phyloP scores from a whole-genome alignment of 2,113 vertebrate genomes.

The Stictonetta naevosa region DNA sequence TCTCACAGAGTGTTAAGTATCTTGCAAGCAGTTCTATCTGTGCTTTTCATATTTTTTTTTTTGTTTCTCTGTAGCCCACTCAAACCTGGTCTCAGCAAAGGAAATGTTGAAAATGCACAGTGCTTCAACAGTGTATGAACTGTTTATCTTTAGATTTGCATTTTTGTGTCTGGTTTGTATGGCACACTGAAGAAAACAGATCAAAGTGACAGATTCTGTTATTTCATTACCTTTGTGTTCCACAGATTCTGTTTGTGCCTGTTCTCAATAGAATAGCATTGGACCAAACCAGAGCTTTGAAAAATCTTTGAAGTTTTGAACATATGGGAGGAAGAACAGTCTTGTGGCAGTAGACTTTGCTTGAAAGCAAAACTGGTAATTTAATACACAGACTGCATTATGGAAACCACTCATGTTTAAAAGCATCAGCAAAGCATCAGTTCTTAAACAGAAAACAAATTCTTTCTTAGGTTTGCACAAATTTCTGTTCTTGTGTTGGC shows the following conservation, averaged over 20 bases:
- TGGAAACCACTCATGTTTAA: background rate
- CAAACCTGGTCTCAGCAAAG: background rate
- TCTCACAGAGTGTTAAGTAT: background rate
- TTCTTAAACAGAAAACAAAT: background rate
- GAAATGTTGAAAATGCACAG: slow-evolving; percentile 3
- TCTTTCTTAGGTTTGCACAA: slow-evolving; percentile 13
- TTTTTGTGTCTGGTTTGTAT: slow-evolving; percentile 21
- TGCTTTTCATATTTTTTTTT: background rate
- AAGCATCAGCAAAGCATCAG: background rate
- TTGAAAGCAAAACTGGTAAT: background rate
- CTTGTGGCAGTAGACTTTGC: background rate
- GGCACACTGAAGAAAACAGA: slow-evolving; percentile 2
- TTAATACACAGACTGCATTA: background rate
- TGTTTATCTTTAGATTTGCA: slow-evolving; percentile 20
- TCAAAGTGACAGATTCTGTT: slow-evolving; percentile 21
- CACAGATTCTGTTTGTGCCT: slow-evolving; percentile 7
- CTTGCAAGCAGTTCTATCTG: background rate
- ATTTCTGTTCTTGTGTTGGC: background rate
- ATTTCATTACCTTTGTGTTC: slow-evolving; percentile 48
- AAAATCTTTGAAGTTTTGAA: slow-evolving; percentile 55
- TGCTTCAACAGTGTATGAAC: background rate
- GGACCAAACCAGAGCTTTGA: background rate
- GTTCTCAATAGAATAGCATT: slow-evolving; percentile 25
- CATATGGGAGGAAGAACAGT: background rate
- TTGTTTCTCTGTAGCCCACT: background rate